Base-by-base conservation (phyloP, 92 coral and sea anemone genomes). In the Umimayanthus chanpuru region DNA sequence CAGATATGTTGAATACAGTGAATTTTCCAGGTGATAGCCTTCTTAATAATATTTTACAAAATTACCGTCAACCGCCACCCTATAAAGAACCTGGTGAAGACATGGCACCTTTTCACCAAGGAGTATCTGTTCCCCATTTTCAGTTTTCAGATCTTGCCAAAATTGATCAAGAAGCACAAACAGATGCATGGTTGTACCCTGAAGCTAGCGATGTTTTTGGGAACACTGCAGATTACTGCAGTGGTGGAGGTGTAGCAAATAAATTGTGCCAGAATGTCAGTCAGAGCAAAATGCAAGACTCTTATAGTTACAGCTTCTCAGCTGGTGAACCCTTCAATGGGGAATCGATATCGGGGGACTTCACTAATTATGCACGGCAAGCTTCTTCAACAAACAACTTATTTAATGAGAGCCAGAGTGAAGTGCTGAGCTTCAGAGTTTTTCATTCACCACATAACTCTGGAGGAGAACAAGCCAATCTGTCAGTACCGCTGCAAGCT, bases 11-110 rank as follows among this genome's bases (percentile, higher is more conserved):
- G 41, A 72, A 75, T 86, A 15, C 76, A 70, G 72, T 80, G 67
- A 85, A 76, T 50, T 12, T 82, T 28, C 86, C 90, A 15, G 92
- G 85, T 36, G 61, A 84, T 70, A 85, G 89, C 77, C 64, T 90
- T 36, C 90, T 78, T 79, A 78, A 80, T 49, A 89, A 81, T 79
- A 90, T 90, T 43, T 76, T 88, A 61, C 92, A 90, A 72, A 88
- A 85, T 74, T 94, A 92, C 49, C 85, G 93, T 36, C 94, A 90
- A 38, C 94, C 96, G 47, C 96, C 94, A 10, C 93, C 96, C 5
- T 94, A 91, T n/a, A 77, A 82, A 23, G 91, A 83, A 50, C 76
- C 80, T 15, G 41, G 79, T 72, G 21, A 47, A 38, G 66, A 81
- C 89, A 25, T 73, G 68, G 40, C 28, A 2, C 82, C 30, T 15